Percentiles rank a stretch among this genome's conserved stretches.
These are phyloP conservation scores for Euclidia mi DNA, from an alignment of 2,888 invertebrate species.

Conservation along the genomic window DNA sequence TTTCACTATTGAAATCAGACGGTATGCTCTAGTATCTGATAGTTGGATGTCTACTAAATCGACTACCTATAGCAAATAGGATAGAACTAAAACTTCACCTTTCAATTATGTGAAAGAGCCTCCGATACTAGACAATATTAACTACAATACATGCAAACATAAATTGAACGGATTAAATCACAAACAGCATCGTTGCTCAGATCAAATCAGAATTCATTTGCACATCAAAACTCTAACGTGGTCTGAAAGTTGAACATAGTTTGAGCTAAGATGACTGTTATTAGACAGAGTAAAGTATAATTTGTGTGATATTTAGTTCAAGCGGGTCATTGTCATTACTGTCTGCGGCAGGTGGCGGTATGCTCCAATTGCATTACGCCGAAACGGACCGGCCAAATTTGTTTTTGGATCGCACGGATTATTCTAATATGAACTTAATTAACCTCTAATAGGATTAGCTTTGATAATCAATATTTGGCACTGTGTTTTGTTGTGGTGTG, in stretches of 20 bases:
- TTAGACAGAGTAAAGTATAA: slow-evolving; percentile 54
- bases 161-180: slow-evolving; percentile 1
- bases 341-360: slow-evolving; percentile 73
- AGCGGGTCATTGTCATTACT: slow-evolving; percentile 65
- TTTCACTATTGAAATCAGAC: too few species aligned
- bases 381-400: slow-evolving; percentile 72
- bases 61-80: too few species aligned
- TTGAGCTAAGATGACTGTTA: slow-evolving; percentile 49
- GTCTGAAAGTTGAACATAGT: slow-evolving; percentile 23
- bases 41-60: too few species aligned
- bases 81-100: too few species aligned
- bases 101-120: too few species aligned
- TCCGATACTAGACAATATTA: too few species aligned
- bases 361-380: slow-evolving; percentile 84
- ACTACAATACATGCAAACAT: too few species aligned
- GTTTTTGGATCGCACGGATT: slow-evolving; percentile 77
- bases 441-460: slow-evolving; percentile 12
- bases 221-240: slow-evolving; percentile 12
- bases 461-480: neutral
- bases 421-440: slow-evolving; percentile 47
- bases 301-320: slow-evolving; percentile 64
- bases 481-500: neutral
- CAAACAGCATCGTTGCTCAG: slow-evolving; percentile 2
- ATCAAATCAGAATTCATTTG: neutral
- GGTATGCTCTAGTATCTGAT: too few species aligned